A percentile compares a stretch with the other conserved stretches of the same genome.
phyloP scores from a whole-genome alignment of 2,888 invertebrate species.

The Eilema depressum region DNA sequence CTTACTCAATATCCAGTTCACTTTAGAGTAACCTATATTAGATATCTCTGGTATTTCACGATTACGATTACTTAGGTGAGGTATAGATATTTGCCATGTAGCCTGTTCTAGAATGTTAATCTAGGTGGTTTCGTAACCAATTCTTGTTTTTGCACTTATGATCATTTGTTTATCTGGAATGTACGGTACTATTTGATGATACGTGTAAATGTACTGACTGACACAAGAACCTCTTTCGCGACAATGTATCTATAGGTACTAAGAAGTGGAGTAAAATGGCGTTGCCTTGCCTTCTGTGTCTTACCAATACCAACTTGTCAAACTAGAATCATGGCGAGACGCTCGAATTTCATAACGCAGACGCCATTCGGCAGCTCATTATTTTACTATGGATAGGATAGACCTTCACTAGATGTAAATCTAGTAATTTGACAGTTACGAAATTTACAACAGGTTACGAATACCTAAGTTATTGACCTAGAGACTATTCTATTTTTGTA shows the following conservation, averaged over 20 bases:
- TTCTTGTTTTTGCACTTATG: slow-evolving; percentile 75
- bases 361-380: slow-evolving; percentile 44
- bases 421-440: slow-evolving; percentile 30
- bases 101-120: slow-evolving; percentile 49
- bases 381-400: slow-evolving; percentile 33
- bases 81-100: slow-evolving; percentile 37
- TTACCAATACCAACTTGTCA: slow-evolving; percentile 51
- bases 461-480: slow-evolving; percentile 2
- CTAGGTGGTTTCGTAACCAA: slow-evolving; percentile 58
- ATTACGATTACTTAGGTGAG: slow-evolving; percentile 32
- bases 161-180: slow-evolving; percentile 72
- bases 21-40: slow-evolving; percentile 35
- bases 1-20: slow-evolving; percentile 30
- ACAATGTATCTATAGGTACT: slow-evolving; percentile 67
- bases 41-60: slow-evolving; percentile 47
- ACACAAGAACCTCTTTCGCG: slow-evolving; percentile 78
- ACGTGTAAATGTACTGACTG: background rate
- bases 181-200: slow-evolving; percentile 44
- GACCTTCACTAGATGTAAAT: slow-evolving; percentile 39
- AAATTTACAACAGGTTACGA: slow-evolving; percentile 8
- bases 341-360: slow-evolving; percentile 56
- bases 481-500: background rate
- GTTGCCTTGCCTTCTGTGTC: slow-evolving; percentile 10
- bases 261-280: slow-evolving; percentile 41
- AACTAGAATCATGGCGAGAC: slow-evolving; percentile 66